phyloP scores from a whole-genome alignment of 2,797 vertebrate species.

The Hylomyscus alleni region DNA sequence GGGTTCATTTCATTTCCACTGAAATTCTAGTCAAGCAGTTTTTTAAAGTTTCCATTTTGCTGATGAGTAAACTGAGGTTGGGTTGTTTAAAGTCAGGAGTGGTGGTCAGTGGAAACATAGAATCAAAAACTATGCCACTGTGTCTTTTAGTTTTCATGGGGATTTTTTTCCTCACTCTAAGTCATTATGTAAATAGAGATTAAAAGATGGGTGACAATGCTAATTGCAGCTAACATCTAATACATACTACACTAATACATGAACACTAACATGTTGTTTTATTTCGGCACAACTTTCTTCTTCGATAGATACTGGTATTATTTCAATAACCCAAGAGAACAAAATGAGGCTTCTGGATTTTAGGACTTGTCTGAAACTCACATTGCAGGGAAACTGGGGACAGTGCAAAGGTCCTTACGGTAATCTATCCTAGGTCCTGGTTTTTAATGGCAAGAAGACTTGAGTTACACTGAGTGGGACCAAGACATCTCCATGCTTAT shows the following conservation, averaged over 20 bases:
- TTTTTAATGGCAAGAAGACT: not conserved
- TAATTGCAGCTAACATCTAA: constrained; percentile 1
- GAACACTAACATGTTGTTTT: not conserved
- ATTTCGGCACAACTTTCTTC: not conserved
- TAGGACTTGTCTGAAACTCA: not conserved
- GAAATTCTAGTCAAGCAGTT: not conserved
- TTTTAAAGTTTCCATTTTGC: constrained; percentile 35
- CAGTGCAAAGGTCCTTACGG: not conserved
- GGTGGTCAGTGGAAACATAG: not conserved
- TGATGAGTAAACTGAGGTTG: constrained; percentile 34
- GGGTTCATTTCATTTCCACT: not conserved
- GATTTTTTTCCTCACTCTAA: not conserved
- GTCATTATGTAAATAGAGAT: not conserved
- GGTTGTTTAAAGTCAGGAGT: not conserved
- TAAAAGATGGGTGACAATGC: not conserved
- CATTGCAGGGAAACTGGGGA: not conserved
- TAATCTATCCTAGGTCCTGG: not conserved
- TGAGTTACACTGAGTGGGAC: not conserved
- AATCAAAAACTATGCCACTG: not conserved
- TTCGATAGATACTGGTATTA: not conserved
- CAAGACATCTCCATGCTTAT: not conserved
- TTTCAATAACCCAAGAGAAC: constrained; percentile 16
- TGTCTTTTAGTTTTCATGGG: not conserved
- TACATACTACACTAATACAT: not conserved
- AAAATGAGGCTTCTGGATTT: not conserved